These are phyloP conservation scores for Apomyelois bistriatella DNA, from an alignment of 2,888 invertebrate species.

Conservation along the genomic window DNA sequence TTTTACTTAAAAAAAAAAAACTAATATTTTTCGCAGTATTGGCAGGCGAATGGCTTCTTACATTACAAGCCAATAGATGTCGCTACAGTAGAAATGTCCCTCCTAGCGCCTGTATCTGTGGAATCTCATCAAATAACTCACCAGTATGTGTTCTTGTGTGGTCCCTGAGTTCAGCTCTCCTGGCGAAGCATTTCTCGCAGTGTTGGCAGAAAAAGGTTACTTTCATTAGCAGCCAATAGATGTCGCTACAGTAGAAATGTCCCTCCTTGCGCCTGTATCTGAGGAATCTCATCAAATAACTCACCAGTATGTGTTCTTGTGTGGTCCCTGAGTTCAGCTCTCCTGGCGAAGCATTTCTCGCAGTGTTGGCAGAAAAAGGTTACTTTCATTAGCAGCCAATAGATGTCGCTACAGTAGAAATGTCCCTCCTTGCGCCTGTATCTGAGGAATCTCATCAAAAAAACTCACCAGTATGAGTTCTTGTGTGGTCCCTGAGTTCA, in stretches of 20 bases:
- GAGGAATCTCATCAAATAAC: not conserved
- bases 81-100: too few species aligned
- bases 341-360: constrained; percentile 22
- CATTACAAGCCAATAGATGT: too few species aligned
- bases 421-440: too few species aligned
- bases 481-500: constrained; percentile 50
- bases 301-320: constrained; percentile 7
- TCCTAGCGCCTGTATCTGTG: too few species aligned
- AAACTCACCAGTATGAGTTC: constrained; percentile 8
- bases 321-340: constrained; percentile 30
- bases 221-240: too few species aligned
- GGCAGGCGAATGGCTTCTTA: constrained; percentile 84
- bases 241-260: too few species aligned
- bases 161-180: constrained; percentile 80
- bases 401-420: too few species aligned
- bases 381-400: too few species aligned
- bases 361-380: constrained; percentile 85
- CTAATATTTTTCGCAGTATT: constrained; percentile 85
- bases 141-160: constrained; percentile 7
- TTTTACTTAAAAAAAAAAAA: too few species aligned
- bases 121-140: not conserved
- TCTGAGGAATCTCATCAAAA: not conserved
- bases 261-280: too few species aligned
- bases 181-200: constrained; percentile 86
- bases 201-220: constrained; percentile 83